Percentiles rank a stretch among this genome's conserved stretches.
Conservation (phyloP, 2,888 invertebrate genomes). For the Orthosia gracilis region DNA sequence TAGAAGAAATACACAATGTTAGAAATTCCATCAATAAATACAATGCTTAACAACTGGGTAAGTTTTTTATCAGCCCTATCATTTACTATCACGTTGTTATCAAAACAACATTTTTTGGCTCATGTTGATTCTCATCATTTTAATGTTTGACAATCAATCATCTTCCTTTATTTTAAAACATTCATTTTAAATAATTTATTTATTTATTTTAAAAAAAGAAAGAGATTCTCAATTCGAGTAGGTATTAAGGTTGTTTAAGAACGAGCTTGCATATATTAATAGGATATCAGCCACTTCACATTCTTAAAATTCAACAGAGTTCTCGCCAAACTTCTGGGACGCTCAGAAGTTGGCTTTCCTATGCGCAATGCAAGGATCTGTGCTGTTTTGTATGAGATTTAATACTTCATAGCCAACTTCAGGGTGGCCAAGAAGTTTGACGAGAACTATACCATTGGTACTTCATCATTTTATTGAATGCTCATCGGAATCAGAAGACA, state of each 20-base stretch:
- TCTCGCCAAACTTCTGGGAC: no score
- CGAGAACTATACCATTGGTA: no score
- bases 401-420: no score
- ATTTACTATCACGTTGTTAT: slow-evolving; percentile 86
- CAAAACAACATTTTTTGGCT: slow-evolving; percentile 85
- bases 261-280: not conserved
- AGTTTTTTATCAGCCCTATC: slow-evolving; percentile 84
- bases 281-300: not conserved
- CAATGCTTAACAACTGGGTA: not conserved
- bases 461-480: not conserved
- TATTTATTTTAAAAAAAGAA: no score
- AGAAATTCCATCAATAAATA: slow-evolving; percentile 1
- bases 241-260: no score
- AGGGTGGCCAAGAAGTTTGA: no score
- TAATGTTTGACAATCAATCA: slow-evolving; percentile 13
- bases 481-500: not conserved
- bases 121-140: slow-evolving; percentile 84
- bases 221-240: no score
- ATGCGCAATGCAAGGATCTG: no score
- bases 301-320: not conserved
- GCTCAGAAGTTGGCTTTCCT: no score
- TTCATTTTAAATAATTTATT: no score
- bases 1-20: slow-evolving; percentile 19
- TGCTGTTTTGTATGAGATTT: no score
- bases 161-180: not conserved